Evolutionary conservation across 2,888 invertebrate species (phyloP), one percentile per base, ranked within the genome.

Genomic region (Amphipyra berbera): DNA sequence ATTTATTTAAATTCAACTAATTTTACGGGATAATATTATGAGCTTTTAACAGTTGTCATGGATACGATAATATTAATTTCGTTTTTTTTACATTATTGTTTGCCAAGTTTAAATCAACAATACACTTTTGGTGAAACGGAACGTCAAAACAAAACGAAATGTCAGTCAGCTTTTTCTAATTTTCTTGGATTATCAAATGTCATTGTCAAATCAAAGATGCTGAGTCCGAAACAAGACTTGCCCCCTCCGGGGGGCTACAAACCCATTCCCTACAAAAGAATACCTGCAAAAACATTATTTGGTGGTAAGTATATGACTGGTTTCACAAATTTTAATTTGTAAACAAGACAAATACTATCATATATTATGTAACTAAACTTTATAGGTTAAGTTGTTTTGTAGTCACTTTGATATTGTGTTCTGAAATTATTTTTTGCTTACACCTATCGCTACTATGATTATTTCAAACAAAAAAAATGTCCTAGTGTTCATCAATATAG

Each of bases 191-290:
- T 30, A 6, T 30, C n/a, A n/a, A n/a, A 1, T 30, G 30, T 7
- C 30, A 21, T 30, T 30, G 30, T 30, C 68, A 73, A 53, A 55
- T 30, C 21, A 7, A 73, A 87, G 88, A 84, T 93, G 94, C 94
- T 87, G 89, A 77, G 88, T 86, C 81, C 82, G 81, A 92, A 89
- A 85, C 99, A 99, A 93, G 99, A 99, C 94, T 95, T 99, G 96
- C 99, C 99, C 84, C 99, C 99, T 68, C 92, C 96, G 58, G 99
- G 99, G 86, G 99, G 99, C 77, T 99, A 98, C 89, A 95, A 96
- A 73, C 96, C 97, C 15, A 97, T 99, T 73, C 95, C 95, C 48
- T 97, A 92, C 85, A 95, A 96, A 77, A 95, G 98, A 82, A 90
- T 97, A 47, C 97, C 97, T 37, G 96, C 97, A n/a, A 97, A 96